Evolutionary conservation across 2,797 vertebrate genomes (phyloP).

Genomic region (Antrozous pallidus): DNA sequence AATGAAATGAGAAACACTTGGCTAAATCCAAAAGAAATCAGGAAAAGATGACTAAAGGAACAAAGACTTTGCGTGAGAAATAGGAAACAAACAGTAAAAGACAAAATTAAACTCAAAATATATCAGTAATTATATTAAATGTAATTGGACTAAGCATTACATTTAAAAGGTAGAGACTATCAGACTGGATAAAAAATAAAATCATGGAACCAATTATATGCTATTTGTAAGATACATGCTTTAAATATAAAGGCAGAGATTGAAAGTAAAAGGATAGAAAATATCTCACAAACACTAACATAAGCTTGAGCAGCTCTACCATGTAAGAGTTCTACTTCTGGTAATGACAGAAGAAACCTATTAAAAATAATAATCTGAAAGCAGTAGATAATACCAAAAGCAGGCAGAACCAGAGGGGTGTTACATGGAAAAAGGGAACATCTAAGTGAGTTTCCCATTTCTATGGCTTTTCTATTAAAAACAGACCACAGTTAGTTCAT

Average conservation of each 20-base stretch:
- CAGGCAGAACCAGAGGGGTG: background rate
- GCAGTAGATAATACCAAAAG: background rate
- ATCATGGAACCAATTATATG: background rate
- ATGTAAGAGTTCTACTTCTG: background rate
- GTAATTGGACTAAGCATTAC: background rate
- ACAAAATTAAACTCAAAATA: background rate
- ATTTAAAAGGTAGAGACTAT: constrained; percentile 3
- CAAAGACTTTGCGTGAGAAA: background rate
- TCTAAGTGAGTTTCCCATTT: background rate
- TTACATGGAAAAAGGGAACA: background rate
- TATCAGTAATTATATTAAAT: background rate
- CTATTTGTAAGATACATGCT: background rate
- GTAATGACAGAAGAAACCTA: background rate
- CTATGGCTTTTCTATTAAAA: background rate
- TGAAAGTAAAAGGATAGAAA: background rate
- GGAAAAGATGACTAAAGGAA: background rate
- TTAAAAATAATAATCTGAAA: background rate
- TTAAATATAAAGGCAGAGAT: background rate
- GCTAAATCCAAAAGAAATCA: background rate
- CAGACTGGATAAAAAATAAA: background rate
- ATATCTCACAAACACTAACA: background rate
- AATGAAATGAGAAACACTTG: background rate
- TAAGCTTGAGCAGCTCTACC: background rate
- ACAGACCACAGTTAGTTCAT: background rate
- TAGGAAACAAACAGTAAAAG: background rate